These are phyloP conservation scores for Coilia nasus DNA, from an alignment of 2,797 vertebrate genomes.

Conservation along the genomic window DNA sequence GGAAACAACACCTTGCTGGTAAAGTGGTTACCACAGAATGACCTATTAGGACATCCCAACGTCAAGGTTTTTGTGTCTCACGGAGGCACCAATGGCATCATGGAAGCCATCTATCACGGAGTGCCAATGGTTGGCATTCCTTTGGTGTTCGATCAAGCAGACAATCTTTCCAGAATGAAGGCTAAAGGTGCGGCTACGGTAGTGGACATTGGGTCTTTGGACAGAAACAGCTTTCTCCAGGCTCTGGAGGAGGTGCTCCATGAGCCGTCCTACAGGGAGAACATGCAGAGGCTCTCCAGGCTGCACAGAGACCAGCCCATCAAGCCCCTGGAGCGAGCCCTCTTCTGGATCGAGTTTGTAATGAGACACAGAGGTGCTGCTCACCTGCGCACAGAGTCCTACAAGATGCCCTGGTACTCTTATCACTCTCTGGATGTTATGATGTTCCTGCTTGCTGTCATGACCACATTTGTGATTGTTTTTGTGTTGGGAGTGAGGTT, in stretches of 20 bases:
- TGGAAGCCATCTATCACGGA: conserved; percentile 71
- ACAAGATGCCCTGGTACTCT: conserved; percentile 66
- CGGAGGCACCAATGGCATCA: conserved; percentile 71
- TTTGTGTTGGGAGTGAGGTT: conserved; percentile 52
- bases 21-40: conserved; percentile 76
- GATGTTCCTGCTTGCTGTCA: conserved; percentile 46
- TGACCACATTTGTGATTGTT: conserved; percentile 43
- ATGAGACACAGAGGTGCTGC: conserved; percentile 72
- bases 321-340: conserved; percentile 57
- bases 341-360: conserved; percentile 76
- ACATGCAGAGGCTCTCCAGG: conserved; percentile 71
- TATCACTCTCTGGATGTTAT: conserved; percentile 66
- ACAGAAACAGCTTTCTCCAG: conserved; percentile 62
- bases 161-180: conserved; percentile 66
- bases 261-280: conserved; percentile 67
- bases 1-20: conserved; percentile 75
- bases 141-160: conserved; percentile 70
- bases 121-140: conserved; percentile 61
- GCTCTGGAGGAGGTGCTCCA: conserved; percentile 67
- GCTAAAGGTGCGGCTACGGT: conserved; percentile 62
- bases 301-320: conserved; percentile 66
- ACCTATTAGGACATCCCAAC: conserved; percentile 72
- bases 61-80: conserved; percentile 69
- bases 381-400: conserved; percentile 66
- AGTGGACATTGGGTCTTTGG: conserved; percentile 56